A percentile compares a stretch with the other conserved stretches of the same genome.
Conservation (phyloP, 1,140 invertebrate genomes). For the Zaprionus gabonicus region DNA sequence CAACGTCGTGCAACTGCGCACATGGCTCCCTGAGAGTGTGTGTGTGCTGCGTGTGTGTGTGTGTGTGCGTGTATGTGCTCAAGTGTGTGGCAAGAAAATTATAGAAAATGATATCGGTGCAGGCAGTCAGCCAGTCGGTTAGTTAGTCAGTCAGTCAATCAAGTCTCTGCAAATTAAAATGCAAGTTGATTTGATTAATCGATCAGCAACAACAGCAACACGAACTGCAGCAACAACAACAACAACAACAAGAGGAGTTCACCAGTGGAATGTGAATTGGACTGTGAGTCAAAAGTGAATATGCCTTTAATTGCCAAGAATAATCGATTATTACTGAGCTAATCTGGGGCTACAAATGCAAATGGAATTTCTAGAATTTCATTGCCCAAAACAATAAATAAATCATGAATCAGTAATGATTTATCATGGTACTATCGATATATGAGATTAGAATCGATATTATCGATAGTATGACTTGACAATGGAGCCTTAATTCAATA, state of each 20-base stretch:
- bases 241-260: neutral
- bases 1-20: conserved; percentile 79
- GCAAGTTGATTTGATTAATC: conserved; percentile 73
- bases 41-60: conserved; percentile 13
- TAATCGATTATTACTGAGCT: neutral
- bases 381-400: neutral
- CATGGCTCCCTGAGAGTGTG: conserved; percentile 39
- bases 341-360: neutral
- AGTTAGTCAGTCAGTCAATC: conserved; percentile 49
- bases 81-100: conserved; percentile 66
- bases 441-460: neutral
- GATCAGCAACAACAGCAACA: conserved; percentile 38
- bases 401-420: neutral
- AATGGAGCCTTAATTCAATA: neutral
- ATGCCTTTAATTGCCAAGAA: neutral
- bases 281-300: conserved; percentile 8
- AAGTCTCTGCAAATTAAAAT: conserved; percentile 60
- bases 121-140: conserved; percentile 62
- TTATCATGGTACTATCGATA: neutral
- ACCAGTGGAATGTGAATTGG: neutral
- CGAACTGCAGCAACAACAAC: neutral
- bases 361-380: neutral
- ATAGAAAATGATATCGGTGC: conserved; percentile 68
- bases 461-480: neutral
- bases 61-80: conserved; percentile 28